Percentiles rank a stretch among this genome's conserved stretches.
Evolutionary conservation across 2,113 vertebrate genomes (phyloP).

Genomic region (Mastomys natalensis): DNA sequence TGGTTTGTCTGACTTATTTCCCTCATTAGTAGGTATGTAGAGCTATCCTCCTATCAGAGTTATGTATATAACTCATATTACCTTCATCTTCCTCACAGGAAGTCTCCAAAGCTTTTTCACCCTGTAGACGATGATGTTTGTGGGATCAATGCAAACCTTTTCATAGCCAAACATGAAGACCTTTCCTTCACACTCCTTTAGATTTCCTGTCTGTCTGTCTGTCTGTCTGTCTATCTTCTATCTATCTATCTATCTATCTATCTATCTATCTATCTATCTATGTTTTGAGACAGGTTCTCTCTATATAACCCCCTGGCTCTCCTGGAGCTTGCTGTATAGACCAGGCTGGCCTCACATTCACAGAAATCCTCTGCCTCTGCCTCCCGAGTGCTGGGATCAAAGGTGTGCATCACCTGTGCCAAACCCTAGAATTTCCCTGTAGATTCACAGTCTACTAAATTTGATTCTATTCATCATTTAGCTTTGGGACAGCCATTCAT

Average conservation of each 20-base stretch:
- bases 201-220: neutral
- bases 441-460: too few relatives aligned
- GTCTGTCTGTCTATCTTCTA: neutral
- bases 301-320: neutral
- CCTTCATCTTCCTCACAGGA: neutral
- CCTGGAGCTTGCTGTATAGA: neutral
- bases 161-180: neutral
- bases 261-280: too few relatives aligned
- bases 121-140: neutral
- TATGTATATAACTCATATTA: neutral
- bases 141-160: too few relatives aligned
- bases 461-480: neutral
- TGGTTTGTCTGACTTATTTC: neutral
- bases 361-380: neutral
- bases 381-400: neutral
- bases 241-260: neutral
- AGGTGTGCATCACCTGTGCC: neutral
- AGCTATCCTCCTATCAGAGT: neutral
- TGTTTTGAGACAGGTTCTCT: neutral
- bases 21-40: neutral
- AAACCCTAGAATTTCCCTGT: neutral
- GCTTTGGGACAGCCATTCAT: neutral
- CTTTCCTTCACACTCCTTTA: neutral
- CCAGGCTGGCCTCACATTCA: neutral
- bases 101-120: neutral